These are phyloP conservation scores for Drosophila niveifrons DNA, from an alignment of 2,888 invertebrate species.

Conservation along the genomic window DNA sequence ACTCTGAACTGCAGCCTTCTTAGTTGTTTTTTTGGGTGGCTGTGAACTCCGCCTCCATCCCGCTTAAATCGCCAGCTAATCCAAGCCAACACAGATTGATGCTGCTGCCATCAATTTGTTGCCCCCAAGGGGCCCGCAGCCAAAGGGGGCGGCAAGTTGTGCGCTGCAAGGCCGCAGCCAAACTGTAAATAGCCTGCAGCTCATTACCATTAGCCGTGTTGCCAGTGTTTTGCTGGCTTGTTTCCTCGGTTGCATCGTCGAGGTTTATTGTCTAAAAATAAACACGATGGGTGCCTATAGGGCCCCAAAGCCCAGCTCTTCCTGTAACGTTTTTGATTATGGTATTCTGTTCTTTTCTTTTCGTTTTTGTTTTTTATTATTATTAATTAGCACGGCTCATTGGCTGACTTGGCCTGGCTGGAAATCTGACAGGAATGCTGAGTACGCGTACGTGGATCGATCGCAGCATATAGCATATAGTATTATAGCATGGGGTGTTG, in stretches of 20 bases:
- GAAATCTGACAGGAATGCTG: conserved; percentile 73
- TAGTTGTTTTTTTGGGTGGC: conserved; percentile 51
- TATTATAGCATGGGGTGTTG: conserved; percentile 71
- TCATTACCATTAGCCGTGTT: conserved; percentile 74
- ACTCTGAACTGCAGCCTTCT: no score
- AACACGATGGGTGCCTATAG: conserved; percentile 44
- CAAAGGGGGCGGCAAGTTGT: conserved; percentile 30
- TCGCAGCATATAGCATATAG: conserved; percentile 7
- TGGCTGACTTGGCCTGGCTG: conserved; percentile 48
- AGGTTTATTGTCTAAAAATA: conserved; percentile 78
- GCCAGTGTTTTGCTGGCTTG: conserved; percentile 22
- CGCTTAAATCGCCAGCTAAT: conserved; percentile 58
- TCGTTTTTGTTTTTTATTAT: conserved; percentile 61
- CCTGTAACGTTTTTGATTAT: conserved; percentile 43
- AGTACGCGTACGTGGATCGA: conserved; percentile 38
- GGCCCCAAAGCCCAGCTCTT: conserved; percentile 51
- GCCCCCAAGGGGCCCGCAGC: conserved; percentile 15
- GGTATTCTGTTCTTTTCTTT: neutral
- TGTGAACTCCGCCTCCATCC: conserved; percentile 31
- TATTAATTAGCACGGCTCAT: conserved; percentile 72
- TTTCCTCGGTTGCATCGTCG: conserved; percentile 45
- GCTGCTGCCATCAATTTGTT: conserved; percentile 71
- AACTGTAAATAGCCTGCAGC: conserved; percentile 78
- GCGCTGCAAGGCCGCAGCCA: conserved; percentile 65
- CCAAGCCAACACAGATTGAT: conserved; percentile 70